Percentiles rank a stretch among this genome's conserved stretches.
These are phyloP conservation scores for Habropoda laboriosa DNA, from an alignment of 1,140 invertebrate species.

Conservation along the genomic window DNA sequence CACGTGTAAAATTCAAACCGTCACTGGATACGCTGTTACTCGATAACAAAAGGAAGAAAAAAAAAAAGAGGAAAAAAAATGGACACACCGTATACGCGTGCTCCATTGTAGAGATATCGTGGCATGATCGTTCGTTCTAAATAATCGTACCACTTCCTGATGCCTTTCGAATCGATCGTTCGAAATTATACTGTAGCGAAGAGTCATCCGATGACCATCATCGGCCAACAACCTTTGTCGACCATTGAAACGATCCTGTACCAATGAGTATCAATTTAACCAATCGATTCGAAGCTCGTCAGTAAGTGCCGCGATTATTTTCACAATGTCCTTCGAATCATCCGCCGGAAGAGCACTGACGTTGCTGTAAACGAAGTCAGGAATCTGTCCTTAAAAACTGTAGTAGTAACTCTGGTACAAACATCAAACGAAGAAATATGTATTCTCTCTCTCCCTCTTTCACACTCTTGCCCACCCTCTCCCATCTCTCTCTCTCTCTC, in stretches of 20 bases:
- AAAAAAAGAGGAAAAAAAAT: background rate
- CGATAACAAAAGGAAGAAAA: background rate
- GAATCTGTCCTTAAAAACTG: background rate
- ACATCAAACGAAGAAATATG: conserved; percentile 20
- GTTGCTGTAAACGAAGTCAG: background rate
- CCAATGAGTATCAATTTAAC: background rate
- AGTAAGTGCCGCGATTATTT: background rate
- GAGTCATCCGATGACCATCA: too few relatives aligned
- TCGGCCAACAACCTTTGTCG: too few relatives aligned
- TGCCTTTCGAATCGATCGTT: background rate
- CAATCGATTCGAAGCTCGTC: background rate
- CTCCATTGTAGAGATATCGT: background rate
- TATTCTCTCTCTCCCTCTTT: background rate
- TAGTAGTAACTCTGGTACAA: conserved; percentile 6
- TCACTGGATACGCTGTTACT: background rate
- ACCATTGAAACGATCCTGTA: too few relatives aligned
- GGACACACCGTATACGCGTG: background rate
- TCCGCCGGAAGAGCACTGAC: background rate
- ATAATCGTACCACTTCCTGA: background rate
- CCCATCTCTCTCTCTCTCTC: background rate
- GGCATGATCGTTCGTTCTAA: background rate
- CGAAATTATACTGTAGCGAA: background rate
- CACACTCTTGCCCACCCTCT: background rate
- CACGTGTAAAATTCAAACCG: background rate
- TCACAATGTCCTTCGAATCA: background rate